Evolutionary conservation across 2,888 invertebrate species (phyloP).

Genomic region (Lypha dubia): DNA sequence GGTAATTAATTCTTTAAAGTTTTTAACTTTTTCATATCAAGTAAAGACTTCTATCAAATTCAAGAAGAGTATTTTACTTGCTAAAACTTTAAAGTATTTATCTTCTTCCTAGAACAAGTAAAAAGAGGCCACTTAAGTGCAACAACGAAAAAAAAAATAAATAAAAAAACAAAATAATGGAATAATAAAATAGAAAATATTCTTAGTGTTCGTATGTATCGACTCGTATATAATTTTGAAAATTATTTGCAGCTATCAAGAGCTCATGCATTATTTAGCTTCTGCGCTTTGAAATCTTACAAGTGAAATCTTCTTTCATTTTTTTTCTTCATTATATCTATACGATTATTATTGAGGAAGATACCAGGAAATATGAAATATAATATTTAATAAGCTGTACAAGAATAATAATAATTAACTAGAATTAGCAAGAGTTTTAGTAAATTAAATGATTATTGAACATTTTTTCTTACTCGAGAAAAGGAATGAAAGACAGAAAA

Average conservation of each 20-base stretch:
- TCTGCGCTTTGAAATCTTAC: constrained; percentile 10
- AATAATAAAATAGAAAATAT: constrained; percentile 14
- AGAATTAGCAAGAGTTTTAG: background rate
- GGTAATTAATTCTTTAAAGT: background rate
- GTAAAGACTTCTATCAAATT: too few species aligned
- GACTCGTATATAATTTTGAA: background rate
- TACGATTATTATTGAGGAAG: background rate
- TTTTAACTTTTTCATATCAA: too few species aligned
- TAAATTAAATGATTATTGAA: constrained; percentile 9
- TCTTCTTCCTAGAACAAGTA: background rate
- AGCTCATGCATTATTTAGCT: background rate
- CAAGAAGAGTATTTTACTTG: background rate
- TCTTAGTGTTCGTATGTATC: too few species aligned
- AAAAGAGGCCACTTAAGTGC: constrained; percentile 11
- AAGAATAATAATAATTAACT: background rate
- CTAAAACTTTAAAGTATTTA: background rate
- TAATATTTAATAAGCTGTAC: constrained; percentile 1
- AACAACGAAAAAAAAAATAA: too few species aligned
- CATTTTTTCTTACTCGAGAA: background rate
- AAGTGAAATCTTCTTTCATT: constrained; percentile 8
- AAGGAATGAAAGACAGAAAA: background rate
- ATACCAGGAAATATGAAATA: constrained; percentile 29
- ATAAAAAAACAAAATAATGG: background rate
- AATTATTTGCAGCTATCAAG: background rate
- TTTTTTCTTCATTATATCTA: background rate